Percentiles rank a stretch among this genome's conserved stretches.
Evolutionary conservation across 1,140 invertebrate genomes (phyloP).

Genomic region (Lordiphosa stackelbergi): DNA sequence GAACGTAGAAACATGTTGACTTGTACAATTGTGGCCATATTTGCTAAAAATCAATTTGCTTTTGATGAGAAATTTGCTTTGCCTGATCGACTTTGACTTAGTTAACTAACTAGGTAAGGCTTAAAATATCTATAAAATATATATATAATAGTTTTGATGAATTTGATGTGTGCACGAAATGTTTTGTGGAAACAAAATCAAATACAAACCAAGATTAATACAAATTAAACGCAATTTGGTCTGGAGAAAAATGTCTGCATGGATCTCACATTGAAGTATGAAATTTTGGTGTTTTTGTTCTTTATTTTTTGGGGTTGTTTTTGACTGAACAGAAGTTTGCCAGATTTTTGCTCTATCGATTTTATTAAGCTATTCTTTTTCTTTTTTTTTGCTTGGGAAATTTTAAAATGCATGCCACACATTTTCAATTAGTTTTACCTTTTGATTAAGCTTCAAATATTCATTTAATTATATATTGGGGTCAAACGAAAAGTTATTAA

Average conservation of each 20-base stretch:
- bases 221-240: constrained; percentile 26
- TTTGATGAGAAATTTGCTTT: constrained; percentile 13
- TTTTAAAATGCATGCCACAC: constrained; percentile 59
- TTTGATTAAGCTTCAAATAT: constrained; percentile 14
- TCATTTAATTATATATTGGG: not conserved
- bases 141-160: constrained; percentile 38
- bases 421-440: constrained; percentile 36
- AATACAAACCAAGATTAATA: constrained; percentile 6
- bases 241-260: constrained; percentile 70
- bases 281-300: constrained; percentile 15
- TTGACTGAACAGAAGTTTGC: constrained; percentile 10
- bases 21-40: constrained; percentile 86
- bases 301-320: not conserved
- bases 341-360: constrained; percentile 16
- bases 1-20: constrained; percentile 97
- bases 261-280: constrained; percentile 68
- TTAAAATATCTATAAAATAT: not conserved
- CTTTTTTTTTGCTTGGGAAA: constrained; percentile 1
- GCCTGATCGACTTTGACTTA: constrained; percentile 20
- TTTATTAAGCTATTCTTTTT: constrained; percentile 9
- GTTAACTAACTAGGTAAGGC: not conserved
- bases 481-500: constrained; percentile 3
- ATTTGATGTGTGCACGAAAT: constrained; percentile 57
- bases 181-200: constrained; percentile 21
- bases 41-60: constrained; percentile 78